Evolutionary conservation across 2,888 invertebrate species (phyloP), one percentile per base, ranked within the genome.

Genomic region (Synergus gifuensis): DNA sequence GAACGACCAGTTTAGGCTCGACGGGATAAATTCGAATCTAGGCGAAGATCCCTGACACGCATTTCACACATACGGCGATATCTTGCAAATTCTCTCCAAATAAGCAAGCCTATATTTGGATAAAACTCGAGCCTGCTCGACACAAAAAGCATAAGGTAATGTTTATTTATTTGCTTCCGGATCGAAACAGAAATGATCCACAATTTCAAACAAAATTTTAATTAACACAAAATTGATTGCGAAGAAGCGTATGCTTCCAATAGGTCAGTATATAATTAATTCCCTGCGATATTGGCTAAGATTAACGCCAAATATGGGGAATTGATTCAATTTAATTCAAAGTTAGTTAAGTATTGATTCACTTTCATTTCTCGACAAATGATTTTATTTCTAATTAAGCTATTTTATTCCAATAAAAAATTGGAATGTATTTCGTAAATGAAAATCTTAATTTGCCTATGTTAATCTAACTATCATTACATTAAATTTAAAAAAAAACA

Each of bases 41-140:
- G 18, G 42, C 46, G 12, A 46, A 77, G 64, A 85, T 84, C 84
- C 86, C 85, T 88, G 87, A 87, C 85, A 88, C 81, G 85, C 79
- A 87, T 88, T 76, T 86, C 86, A 80, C 86, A 79, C 83, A 83
- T 83, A 87, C 85, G 87, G 85, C 84, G 77, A 84, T 79, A 85
- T 85, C 81, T 82, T 82, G 83, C 82, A 54, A 54, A 73, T 73
- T 54, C 49, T 73, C 36, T 54, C 54, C 36, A 73, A 69, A 80
- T 46, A 40, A 77, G 40, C 79, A 76, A 79, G 78, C 80, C 87
- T 88, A 85, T 87, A 87, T 87, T 87, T 86, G 85, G 87, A 78
- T 82, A 78, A 76, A 84, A 83, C 80, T 66, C 63, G 46, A 14
- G 36, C 22, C 60, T 76, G 76, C 77, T 69, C 81, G 69, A 54